These are phyloP conservation scores for Phalangium opilio DNA, from an alignment of 2,888 invertebrate genomes.

Conservation along the genomic window DNA sequence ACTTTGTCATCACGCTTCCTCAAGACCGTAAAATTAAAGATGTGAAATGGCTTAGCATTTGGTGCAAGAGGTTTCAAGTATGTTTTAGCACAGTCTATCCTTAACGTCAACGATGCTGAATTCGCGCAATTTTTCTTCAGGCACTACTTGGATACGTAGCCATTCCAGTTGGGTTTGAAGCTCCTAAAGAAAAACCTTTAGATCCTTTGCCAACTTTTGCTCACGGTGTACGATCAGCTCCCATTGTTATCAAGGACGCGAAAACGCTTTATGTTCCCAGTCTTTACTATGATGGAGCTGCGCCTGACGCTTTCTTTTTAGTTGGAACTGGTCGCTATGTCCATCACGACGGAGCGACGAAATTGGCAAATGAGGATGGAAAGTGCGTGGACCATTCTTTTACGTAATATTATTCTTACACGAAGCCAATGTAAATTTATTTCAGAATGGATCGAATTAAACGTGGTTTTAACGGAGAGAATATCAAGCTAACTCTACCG, in stretches of 20 bases:
- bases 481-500: constrained; percentile 76
- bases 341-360: constrained; percentile 58
- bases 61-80: constrained; percentile 81
- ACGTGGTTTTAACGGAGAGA: constrained; percentile 72
- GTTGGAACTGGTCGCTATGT: background rate
- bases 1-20: constrained; percentile 64
- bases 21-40: constrained; percentile 66
- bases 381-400: constrained; percentile 34
- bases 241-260: constrained; percentile 79
- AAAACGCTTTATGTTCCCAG: constrained; percentile 74
- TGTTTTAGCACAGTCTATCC: constrained; percentile 36
- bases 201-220: constrained; percentile 76
- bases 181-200: constrained; percentile 45
- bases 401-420: background rate
- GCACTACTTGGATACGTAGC: constrained; percentile 21
- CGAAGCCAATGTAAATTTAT: background rate
- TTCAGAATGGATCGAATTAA: too few relatives aligned
- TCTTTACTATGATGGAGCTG: constrained; percentile 77
- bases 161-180: constrained; percentile 18
- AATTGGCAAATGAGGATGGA: constrained; percentile 77
- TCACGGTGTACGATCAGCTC: constrained; percentile 74
- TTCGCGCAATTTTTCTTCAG: constrained; percentile 13
- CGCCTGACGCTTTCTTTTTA: constrained; percentile 37
- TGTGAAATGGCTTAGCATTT: constrained; percentile 78
- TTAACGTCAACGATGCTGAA: too few relatives aligned